Evolutionary conservation across 1,140 invertebrate species (phyloP).

Genomic region (Caenorhabditis remanei): DNA sequence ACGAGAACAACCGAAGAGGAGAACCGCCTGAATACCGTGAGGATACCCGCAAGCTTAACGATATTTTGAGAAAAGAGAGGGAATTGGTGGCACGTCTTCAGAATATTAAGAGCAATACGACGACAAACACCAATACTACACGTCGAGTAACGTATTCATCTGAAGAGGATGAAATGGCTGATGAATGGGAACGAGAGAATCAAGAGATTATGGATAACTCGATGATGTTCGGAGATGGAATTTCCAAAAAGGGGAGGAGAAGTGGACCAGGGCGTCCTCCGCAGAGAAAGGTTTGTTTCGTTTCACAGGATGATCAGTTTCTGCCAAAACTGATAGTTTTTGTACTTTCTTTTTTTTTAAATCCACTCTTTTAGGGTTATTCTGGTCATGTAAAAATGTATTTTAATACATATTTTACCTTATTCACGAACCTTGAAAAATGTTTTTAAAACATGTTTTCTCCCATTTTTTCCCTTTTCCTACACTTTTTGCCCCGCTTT

Average conservation of each 20-base stretch:
- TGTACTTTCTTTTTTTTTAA: too few relatives aligned
- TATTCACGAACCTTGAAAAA: too few relatives aligned
- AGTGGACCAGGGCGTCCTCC: neutral
- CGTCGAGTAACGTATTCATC: neutral
- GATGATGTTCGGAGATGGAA: constrained; percentile 33
- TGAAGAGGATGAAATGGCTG: neutral
- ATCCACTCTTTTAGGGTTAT: too few relatives aligned
- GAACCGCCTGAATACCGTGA: neutral
- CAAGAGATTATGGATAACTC: constrained; percentile 38
- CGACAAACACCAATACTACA: neutral
- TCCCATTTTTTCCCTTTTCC: too few relatives aligned
- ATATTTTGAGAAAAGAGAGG: neutral
- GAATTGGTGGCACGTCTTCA: constrained; percentile 25
- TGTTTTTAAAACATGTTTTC: too few relatives aligned
- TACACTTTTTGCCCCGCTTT: too few relatives aligned
- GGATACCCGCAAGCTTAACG: neutral
- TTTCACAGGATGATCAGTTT: too few relatives aligned
- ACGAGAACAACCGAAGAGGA: too few relatives aligned
- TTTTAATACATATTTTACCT: too few relatives aligned
- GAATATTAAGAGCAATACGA: neutral
- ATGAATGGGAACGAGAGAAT: constrained; percentile 30
- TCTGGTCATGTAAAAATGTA: too few relatives aligned
- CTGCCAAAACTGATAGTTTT: too few relatives aligned
- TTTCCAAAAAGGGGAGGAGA: neutral
- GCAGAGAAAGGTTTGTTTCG: neutral